phyloP scores from a whole-genome alignment of 2,113 vertebrate genomes.

The Myotis brandtii region DNA sequence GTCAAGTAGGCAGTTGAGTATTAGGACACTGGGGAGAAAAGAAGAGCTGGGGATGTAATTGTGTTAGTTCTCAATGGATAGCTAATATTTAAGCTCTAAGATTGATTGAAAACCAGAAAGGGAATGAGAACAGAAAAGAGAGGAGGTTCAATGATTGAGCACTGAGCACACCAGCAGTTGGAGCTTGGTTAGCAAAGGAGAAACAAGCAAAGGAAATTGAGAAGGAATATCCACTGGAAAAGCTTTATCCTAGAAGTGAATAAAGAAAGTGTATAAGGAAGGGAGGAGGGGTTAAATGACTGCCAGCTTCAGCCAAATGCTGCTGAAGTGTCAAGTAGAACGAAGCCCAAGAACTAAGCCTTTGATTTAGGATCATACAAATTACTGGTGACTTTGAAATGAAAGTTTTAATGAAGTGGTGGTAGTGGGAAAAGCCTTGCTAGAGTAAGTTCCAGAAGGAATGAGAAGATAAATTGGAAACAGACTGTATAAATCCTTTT shows the following conservation, averaged over 20 bases:
- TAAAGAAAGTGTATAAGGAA: not conserved
- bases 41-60: not conserved
- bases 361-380: not conserved
- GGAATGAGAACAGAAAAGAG: not conserved
- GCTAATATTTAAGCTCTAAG: not conserved
- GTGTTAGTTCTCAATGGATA: not conserved
- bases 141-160: not conserved
- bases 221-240: not conserved
- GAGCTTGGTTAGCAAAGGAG: not conserved
- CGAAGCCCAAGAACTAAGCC: not conserved
- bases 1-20: not conserved
- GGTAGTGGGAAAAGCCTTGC: not conserved
- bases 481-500: not conserved
- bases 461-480: slow-evolving; percentile 7
- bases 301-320: not conserved
- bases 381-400: not conserved
- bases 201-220: not conserved
- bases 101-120: not conserved
- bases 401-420: not conserved
- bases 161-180: not conserved
- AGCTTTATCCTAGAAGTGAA: not conserved
- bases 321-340: not conserved
- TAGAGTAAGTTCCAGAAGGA: not conserved
- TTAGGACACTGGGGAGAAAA: not conserved
- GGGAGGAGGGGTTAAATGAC: not conserved